These are phyloP conservation scores for Stramonita haemastoma DNA, from an alignment of 2,888 invertebrate genomes.

Conservation along the genomic window DNA sequence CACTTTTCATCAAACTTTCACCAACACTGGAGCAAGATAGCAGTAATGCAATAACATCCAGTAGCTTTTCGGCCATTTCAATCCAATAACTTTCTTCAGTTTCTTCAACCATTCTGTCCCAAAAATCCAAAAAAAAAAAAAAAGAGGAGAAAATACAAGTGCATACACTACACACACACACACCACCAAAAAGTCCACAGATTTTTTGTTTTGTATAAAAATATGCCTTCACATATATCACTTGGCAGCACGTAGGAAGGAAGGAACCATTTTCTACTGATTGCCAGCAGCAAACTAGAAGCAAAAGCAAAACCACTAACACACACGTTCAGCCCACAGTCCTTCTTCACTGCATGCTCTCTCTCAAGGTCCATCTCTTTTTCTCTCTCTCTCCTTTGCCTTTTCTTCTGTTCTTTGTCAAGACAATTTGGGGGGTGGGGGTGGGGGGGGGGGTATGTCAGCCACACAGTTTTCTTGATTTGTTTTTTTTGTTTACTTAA, in stretches of 20 bases:
- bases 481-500: too few species aligned
- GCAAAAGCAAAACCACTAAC: slow-evolving; percentile 7
- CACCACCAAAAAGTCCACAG: slow-evolving; percentile 2
- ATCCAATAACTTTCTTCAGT: background rate
- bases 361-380: background rate
- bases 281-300: slow-evolving; percentile 32
- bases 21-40: background rate
- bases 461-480: too few species aligned
- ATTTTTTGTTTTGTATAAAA: slow-evolving; percentile 8
- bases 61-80: background rate
- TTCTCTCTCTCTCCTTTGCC: too few species aligned
- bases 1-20: background rate
- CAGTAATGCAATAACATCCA: too few species aligned
- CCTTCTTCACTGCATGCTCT: background rate
- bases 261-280: background rate
- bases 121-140: background rate
- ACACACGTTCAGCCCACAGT: background rate
- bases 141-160: background rate
- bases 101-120: background rate
- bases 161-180: slow-evolving; percentile 24
- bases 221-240: slow-evolving; percentile 30
- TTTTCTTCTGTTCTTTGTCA: too few species aligned
- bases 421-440: too few species aligned
- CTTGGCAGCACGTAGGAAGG: slow-evolving; percentile 6
- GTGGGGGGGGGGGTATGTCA: too few species aligned